phyloP scores from a whole-genome alignment of 2,797 vertebrate genomes.

The Lacerta viridis region DNA sequence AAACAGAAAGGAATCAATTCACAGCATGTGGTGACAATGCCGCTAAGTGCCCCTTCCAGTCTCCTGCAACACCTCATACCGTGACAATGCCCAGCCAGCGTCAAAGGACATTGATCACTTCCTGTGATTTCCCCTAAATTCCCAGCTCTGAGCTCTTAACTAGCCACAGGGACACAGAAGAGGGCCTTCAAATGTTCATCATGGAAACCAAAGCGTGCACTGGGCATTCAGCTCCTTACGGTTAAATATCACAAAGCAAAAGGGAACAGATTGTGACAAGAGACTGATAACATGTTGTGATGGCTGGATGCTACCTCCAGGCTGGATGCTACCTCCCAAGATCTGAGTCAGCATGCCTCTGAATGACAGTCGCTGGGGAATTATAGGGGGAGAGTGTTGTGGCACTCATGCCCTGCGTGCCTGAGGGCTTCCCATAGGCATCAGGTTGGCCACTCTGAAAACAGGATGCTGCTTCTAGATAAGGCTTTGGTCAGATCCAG shows the following conservation, averaged over 20 bases:
- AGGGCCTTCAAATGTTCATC: not conserved
- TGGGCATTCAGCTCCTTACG: not conserved
- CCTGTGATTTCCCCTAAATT: not conserved
- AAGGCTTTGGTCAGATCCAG: too few species aligned
- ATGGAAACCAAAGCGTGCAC: not conserved
- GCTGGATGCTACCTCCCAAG: too few species aligned
- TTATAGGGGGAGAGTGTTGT: too few species aligned
- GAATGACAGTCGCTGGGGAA: too few species aligned
- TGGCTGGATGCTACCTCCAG: too few species aligned
- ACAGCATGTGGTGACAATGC: slow-evolving; percentile 15
- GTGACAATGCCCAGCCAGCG: not conserved
- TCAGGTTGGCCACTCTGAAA: too few species aligned
- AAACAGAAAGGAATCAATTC: slow-evolving; percentile 34
- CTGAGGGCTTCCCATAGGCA: too few species aligned
- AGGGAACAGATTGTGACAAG: not conserved
- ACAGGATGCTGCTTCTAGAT: too few species aligned
- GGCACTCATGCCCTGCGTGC: too few species aligned
- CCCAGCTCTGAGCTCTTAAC: not conserved
- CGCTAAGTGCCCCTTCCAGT: slow-evolving; percentile 22
- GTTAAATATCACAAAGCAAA: not conserved
- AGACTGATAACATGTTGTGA: not conserved
- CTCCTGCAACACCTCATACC: not conserved
- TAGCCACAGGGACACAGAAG: not conserved
- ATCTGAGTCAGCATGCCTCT: too few species aligned
- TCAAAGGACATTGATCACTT: slow-evolving; percentile 26